These are phyloP conservation scores for Ophion ellenae DNA, from an alignment of 2,888 invertebrate species.

Conservation along the genomic window DNA sequence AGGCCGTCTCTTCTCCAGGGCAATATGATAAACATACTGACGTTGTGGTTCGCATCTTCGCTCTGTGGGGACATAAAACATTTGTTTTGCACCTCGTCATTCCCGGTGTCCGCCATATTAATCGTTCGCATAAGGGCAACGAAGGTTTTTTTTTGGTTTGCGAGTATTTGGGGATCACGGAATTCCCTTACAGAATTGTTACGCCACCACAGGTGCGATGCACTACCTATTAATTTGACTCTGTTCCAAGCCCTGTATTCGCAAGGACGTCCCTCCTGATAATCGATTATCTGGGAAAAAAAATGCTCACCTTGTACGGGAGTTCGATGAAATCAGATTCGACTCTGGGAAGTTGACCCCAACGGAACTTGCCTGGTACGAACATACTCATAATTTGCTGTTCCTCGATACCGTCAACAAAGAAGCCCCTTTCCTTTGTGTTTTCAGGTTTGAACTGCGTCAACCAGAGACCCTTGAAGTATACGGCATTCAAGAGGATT, in stretches of 20 bases:
- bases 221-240: no score
- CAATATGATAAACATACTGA: constrained; percentile 91
- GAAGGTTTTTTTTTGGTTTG: no score
- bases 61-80: not conserved
- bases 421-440: constrained; percentile 88
- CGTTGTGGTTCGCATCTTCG: constrained; percentile 81
- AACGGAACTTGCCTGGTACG: constrained; percentile 85
- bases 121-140: no score
- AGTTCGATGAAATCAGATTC: constrained; percentile 88
- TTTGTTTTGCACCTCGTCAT: not conserved
- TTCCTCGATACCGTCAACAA: constrained; percentile 84
- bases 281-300: not conserved
- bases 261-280: no score
- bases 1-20: constrained; percentile 89
- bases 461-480: constrained; percentile 93
- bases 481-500: constrained; percentile 76
- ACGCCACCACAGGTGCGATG: no score
- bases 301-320: constrained; percentile 86
- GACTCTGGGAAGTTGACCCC: constrained; percentile 84
- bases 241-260: no score
- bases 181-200: no score
- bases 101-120: not conserved
- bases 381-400: constrained; percentile 91
- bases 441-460: constrained; percentile 86
- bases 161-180: no score